Conservation (phyloP, 2,113 vertebrate species). For the Dolichallabes microphthalmus region DNA sequence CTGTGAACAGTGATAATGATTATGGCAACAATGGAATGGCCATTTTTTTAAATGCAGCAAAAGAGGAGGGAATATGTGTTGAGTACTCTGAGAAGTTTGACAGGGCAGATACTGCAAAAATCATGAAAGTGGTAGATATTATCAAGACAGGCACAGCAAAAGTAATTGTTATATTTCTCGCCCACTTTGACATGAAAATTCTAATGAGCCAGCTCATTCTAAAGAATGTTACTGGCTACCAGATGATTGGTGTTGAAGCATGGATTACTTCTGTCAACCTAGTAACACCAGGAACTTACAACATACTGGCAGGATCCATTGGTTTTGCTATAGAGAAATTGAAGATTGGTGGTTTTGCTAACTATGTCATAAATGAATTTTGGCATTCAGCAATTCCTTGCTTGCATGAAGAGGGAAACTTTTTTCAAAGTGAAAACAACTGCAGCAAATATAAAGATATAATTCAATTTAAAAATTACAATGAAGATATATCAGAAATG, state of each 20-base stretch:
- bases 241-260: conserved; percentile 68
- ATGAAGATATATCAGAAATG: conserved; percentile 63
- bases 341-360: conserved; percentile 62
- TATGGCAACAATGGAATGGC: conserved; percentile 75
- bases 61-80: no score
- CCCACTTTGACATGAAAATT: no score
- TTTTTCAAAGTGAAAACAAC: not conserved
- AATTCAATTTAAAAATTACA: conserved; percentile 51
- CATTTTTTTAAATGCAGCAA: conserved; percentile 65
- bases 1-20: conserved; percentile 71
- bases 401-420: not conserved
- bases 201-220: conserved; percentile 65
- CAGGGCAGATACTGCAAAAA: no score
- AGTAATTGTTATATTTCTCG: no score
- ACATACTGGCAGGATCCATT: conserved; percentile 65
- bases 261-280: conserved; percentile 72
- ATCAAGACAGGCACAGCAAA: no score
- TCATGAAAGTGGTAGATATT: no score
- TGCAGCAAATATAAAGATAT: conserved; percentile 61
- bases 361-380: conserved; percentile 64
- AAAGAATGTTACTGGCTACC: conserved; percentile 68
- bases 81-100: conserved; percentile 67
- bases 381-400: conserved; percentile 63
- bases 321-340: conserved; percentile 67
- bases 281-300: conserved; percentile 63